A percentile compares a stretch with the other conserved stretches of the same genome.
Evolutionary conservation across 2,113 vertebrate genomes (phyloP).

Genomic region (Todiramphus chloris): DNA sequence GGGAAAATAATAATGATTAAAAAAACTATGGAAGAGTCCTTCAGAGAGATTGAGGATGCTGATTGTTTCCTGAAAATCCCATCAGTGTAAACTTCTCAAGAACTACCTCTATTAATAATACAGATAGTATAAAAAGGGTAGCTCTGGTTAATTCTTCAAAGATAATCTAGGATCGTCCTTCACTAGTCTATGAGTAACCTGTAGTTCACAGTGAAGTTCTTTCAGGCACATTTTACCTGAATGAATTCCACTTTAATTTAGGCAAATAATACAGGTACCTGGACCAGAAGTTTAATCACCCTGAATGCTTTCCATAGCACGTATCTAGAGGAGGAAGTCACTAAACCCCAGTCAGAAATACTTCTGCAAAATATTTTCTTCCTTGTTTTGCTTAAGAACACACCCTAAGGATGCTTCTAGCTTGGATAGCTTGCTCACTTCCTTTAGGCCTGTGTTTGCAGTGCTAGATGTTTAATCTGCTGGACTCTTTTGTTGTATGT

Average conservation of each 20-base stretch:
- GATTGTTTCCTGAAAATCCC: neutral
- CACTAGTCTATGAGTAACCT: neutral
- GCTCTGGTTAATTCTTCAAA: neutral
- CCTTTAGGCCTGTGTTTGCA: neutral
- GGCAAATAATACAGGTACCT: neutral
- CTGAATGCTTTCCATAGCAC: neutral
- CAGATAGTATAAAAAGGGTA: neutral
- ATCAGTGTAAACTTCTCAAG: neutral
- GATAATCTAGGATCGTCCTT: neutral
- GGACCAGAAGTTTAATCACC: neutral
- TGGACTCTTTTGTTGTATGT: neutral
- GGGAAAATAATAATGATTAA: neutral
- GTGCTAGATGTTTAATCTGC: neutral
- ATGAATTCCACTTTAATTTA: neutral
- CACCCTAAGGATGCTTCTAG: neutral
- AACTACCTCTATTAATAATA: neutral
- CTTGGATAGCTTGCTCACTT: neutral
- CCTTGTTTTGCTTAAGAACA: neutral
- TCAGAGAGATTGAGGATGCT: neutral
- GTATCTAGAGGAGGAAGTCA: neutral
- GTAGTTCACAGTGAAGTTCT: neutral
- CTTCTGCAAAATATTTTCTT: neutral
- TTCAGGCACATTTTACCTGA: neutral
- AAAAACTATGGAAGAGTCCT: neutral
- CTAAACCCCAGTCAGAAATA: neutral